Percentiles rank a stretch among this genome's conserved stretches.
Evolutionary conservation across 2,797 vertebrate genomes (phyloP).

Genomic region (Sibirionetta formosa): DNA sequence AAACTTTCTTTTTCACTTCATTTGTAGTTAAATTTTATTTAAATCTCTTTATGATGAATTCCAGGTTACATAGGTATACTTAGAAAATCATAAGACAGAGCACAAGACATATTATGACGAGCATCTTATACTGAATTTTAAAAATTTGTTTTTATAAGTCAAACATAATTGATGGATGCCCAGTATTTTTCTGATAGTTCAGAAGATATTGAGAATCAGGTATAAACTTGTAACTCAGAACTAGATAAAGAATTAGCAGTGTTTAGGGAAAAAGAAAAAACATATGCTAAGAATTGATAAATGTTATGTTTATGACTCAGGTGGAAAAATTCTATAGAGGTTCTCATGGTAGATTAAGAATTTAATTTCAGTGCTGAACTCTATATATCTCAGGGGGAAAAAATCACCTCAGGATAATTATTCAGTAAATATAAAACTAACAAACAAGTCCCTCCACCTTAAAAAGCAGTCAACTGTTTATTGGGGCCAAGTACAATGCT

Average conservation of each 20-base stretch:
- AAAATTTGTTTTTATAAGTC: neutral
- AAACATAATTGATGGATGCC: neutral
- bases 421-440: neutral
- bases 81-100: neutral
- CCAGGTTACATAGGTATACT: neutral
- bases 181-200: neutral
- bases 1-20: neutral
- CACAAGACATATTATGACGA: neutral
- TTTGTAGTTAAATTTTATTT: neutral
- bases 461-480: neutral
- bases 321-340: neutral
- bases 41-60: neutral
- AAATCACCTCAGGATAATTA: neutral
- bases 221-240: neutral
- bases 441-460: neutral
- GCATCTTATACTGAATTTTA: neutral
- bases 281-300: neutral
- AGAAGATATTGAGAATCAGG: neutral
- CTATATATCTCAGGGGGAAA: neutral
- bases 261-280: neutral
- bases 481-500: neutral
- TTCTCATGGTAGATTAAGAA: neutral
- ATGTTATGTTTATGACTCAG: neutral
- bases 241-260: neutral
- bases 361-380: neutral